Evolutionary conservation across 2,797 vertebrate species (phyloP), one percentile per base, ranked within the genome.

Genomic region (Erithacus rubecula): DNA sequence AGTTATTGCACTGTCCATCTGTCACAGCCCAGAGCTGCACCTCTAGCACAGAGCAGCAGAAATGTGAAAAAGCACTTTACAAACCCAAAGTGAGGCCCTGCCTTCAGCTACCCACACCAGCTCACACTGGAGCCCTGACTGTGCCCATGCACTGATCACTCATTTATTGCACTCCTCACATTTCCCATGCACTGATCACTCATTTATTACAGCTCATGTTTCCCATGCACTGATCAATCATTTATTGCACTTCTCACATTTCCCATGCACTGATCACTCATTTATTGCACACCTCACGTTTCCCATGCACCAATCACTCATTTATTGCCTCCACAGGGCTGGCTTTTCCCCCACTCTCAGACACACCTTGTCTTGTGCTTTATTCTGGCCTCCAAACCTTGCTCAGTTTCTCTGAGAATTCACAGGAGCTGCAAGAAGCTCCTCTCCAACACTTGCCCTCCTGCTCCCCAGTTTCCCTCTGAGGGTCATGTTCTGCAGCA

Each of bases 201-300:
- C 13, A 14, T 43, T 74, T 24, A 17, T 15, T 43, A 44, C 5
- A 9, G 47, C 58, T 44, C 43, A 44, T 3, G 5, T 44, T 44
- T 39, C 22, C 44, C 44, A 44, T 12, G 6, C 44, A 44, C 44
- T 46, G 44, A 46, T 11, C 2, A 2, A n/a, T 32, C 11, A 15
- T 41, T 77, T 24, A 17, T 15, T 41, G 51, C 5, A 8, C 7
- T 12, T 43, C 56, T 46, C 11, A n/a, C 0, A 0, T 14, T 69
- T 15, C 22, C 44, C 44, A 46, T 12, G 12, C 44, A 22, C 43
- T 46, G 44, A 46, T 12, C 2, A 2, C 34, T 32, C 12, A 14
- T 51, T 80, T 24, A 17, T 13, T 43, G 51, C 5, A 8, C 13
- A 18, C 39, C 56, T 46, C 11, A n/a, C 0, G 0, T 12, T 69